phyloP scores from a whole-genome alignment of 2,113 vertebrate species.

The Danio rerio region GRCz12tu NC_133182.1:71648501-71649000 shows the following conservation, averaged over 20 bases:
- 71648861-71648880: slow-evolving; percentile 11
- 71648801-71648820: slow-evolving; percentile 13
- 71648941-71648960: neutral
- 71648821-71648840: slow-evolving; percentile 30
- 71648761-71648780: neutral
- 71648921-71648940: slow-evolving; percentile 13
- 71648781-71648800: neutral
- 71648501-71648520: neutral
- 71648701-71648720: neutral
- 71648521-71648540: neutral
- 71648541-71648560: neutral
- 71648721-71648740: neutral
- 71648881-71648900: slow-evolving; percentile 27
- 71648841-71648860: neutral
- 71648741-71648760: neutral
- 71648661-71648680: neutral
- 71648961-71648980: no score
- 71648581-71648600: no score
- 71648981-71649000: neutral
- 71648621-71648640: neutral
- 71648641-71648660: neutral
- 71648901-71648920: slow-evolving; percentile 14
- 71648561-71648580: neutral
- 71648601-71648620: no score
- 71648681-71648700: neutral